Evolutionary conservation across 2,888 invertebrate species (phyloP).

Genomic region (Heliconius charithonia): DNA sequence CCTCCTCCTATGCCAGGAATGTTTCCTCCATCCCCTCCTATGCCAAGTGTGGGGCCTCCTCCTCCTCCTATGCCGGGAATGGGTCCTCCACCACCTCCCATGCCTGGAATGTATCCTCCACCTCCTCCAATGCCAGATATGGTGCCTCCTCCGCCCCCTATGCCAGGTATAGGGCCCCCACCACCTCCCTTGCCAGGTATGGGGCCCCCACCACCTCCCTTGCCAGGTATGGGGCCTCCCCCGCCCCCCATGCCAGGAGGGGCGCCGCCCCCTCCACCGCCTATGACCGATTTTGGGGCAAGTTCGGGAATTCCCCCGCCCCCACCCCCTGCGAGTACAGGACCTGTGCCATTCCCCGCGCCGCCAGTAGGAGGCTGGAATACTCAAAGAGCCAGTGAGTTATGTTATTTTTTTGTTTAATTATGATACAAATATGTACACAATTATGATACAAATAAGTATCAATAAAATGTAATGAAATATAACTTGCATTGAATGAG

Average conservation of each 20-base stretch:
- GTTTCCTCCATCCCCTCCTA: slow-evolving; percentile 54
- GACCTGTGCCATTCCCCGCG: slow-evolving; percentile 89
- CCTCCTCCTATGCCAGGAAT: slow-evolving; percentile 67
- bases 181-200: slow-evolving; percentile 65
- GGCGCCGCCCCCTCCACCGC: slow-evolving; percentile 64
- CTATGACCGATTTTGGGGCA: slow-evolving; percentile 65
- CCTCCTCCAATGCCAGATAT: slow-evolving; percentile 72
- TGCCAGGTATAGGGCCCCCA: slow-evolving; percentile 65
- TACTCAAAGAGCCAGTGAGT: slow-evolving; percentile 88
- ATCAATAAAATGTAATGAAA: too few species aligned
- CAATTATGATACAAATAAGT: too few species aligned
- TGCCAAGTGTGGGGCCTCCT: slow-evolving; percentile 59
- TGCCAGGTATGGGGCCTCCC: too few species aligned
- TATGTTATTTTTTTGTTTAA: background rate
- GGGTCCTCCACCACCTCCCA: slow-evolving; percentile 61
- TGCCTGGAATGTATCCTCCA: slow-evolving; percentile 60
- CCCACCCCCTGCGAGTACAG: slow-evolving; percentile 61
- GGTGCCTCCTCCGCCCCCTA: slow-evolving; percentile 64
- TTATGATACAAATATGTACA: background rate
- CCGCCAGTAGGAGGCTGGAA: slow-evolving; percentile 94
- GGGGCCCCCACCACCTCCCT: slow-evolving; percentile 64
- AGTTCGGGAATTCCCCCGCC: slow-evolving; percentile 67
- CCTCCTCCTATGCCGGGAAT: slow-evolving; percentile 65
- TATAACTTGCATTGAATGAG: background rate
- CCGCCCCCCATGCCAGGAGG: too few species aligned